These are phyloP conservation scores for Oegoconia quadripuncta DNA, from an alignment of 2,888 invertebrate genomes.

Conservation along the genomic window DNA sequence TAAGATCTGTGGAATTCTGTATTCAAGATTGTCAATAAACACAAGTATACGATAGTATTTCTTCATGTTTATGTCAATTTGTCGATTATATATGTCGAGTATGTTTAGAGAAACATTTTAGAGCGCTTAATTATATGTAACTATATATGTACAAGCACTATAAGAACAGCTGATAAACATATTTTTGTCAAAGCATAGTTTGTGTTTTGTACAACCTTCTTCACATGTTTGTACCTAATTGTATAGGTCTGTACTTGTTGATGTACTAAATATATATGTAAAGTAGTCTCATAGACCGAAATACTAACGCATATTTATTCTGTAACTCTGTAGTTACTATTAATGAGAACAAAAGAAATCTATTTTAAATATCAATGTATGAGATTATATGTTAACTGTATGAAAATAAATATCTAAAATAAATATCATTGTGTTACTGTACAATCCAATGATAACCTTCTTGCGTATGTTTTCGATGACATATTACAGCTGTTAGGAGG, in stretches of 20 bases:
- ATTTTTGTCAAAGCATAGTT: neutral
- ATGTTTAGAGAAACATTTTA: too few species aligned
- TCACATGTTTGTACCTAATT: constrained; percentile 22
- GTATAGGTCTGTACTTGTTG: constrained; percentile 25
- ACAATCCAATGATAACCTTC: too few species aligned
- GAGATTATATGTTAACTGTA: constrained; percentile 72
- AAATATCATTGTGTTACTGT: constrained; percentile 18
- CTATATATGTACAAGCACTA: too few species aligned
- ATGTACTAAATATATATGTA: constrained; percentile 5
- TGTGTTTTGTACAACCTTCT: constrained; percentile 10
- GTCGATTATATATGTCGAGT: too few species aligned
- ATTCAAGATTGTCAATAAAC: too few species aligned
- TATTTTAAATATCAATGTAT: constrained; percentile 77
- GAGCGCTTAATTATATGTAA: too few species aligned
- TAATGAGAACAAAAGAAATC: constrained; percentile 63
- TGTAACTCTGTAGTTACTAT: constrained; percentile 56
- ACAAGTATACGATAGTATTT: neutral
- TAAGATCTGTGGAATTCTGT: too few species aligned
- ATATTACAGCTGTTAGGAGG: constrained; percentile 2
- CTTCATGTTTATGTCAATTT: too few species aligned
- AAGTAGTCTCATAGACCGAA: constrained; percentile 13
- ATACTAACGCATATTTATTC: constrained; percentile 16
- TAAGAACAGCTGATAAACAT: too few species aligned
- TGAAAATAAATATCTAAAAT: constrained; percentile 56
- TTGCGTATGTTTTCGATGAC: constrained; percentile 14